Evolutionary conservation across 2,888 invertebrate species (phyloP).

Genomic region (Dryobotodes eremita): DNA sequence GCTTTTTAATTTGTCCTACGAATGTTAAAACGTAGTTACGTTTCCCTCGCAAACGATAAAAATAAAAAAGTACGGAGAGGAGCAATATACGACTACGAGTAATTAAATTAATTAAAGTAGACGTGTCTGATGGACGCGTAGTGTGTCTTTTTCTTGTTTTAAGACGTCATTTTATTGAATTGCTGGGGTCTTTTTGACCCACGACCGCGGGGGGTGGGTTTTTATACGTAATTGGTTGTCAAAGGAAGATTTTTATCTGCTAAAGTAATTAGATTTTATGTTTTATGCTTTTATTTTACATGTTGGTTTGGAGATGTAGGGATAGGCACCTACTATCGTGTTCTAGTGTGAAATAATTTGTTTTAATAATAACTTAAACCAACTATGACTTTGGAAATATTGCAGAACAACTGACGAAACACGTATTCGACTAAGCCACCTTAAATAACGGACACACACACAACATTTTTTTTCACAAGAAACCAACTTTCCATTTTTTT

Average conservation of each 20-base stretch:
- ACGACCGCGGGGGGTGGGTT: constrained; percentile 45
- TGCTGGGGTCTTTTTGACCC: constrained; percentile 58
- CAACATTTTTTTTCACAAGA: neutral
- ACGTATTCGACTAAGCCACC: neutral
- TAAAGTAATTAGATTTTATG: constrained; percentile 65
- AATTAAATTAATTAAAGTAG: constrained; percentile 82
- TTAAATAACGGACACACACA: neutral
- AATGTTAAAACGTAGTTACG: constrained; percentile 63
- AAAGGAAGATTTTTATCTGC: constrained; percentile 61
- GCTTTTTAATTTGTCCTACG: constrained; percentile 69
- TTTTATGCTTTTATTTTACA: constrained; percentile 29
- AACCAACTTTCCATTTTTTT: neutral
- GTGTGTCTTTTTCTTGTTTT: constrained; percentile 75
- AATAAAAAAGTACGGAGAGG: constrained; percentile 62
- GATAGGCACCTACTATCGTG: neutral
- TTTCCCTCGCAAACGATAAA: constrained; percentile 62
- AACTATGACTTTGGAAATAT: neutral
- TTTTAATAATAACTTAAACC: neutral
- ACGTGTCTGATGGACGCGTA: constrained; percentile 71
- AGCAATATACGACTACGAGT: constrained; percentile 68
- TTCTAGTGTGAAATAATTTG: neutral
- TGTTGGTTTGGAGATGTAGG: constrained; percentile 4
- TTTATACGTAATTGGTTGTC: constrained; percentile 60
- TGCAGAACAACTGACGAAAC: neutral
- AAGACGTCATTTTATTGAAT: constrained; percentile 74